These are phyloP conservation scores for Sus scrofa DNA, from an alignment of 2,113 vertebrate species.

Conservation along the genomic window DNA sequence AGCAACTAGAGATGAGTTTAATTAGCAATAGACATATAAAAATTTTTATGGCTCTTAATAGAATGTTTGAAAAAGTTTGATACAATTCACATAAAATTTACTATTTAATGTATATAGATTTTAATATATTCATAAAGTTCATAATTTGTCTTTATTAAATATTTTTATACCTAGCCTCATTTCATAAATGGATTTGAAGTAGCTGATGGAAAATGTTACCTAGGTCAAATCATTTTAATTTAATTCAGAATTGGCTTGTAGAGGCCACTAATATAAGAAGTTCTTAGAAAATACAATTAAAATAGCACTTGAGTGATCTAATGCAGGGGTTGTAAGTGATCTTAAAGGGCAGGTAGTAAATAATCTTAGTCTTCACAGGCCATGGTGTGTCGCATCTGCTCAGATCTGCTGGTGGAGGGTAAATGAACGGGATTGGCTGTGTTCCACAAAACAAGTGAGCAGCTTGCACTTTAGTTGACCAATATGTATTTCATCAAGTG, in stretches of 20 bases:
- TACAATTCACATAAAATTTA: conserved; percentile 24
- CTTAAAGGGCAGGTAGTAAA: background rate
- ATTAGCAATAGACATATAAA: background rate
- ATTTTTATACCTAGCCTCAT: conserved; percentile 20
- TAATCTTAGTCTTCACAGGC: background rate
- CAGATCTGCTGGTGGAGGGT: background rate
- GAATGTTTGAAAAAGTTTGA: background rate
- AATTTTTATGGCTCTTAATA: background rate
- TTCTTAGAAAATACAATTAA: conserved; percentile 49
- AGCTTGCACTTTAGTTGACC: background rate
- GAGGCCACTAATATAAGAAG: background rate
- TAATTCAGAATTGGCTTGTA: conserved; percentile 18
- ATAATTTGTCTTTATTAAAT: background rate
- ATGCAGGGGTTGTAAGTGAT: background rate
- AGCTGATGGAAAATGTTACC: background rate
- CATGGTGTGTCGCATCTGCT: background rate
- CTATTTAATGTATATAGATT: background rate
- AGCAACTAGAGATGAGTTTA: conserved; percentile 31
- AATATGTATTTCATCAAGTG: background rate
- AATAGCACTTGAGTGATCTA: conserved; percentile 5
- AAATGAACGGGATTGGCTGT: background rate
- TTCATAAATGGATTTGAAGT: conserved; percentile 29
- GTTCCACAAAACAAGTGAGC: background rate
- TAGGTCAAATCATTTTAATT: background rate
- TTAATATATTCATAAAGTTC: background rate